Evolutionary conservation across 2,888 invertebrate genomes (phyloP).

Genomic region (Nemotelus pantherinus): DNA sequence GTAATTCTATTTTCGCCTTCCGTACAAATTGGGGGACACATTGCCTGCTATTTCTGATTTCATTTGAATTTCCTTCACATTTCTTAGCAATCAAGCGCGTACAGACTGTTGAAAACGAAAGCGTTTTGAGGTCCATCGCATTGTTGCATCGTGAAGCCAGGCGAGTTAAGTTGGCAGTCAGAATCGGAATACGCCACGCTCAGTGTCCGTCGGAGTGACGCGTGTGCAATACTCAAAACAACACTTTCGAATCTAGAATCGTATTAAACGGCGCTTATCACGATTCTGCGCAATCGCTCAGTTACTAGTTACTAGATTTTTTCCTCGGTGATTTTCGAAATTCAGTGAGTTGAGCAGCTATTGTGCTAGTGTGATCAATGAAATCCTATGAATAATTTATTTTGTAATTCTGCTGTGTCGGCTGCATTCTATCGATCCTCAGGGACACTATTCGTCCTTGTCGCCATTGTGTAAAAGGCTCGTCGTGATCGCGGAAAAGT

Average conservation of each 20-base stretch:
- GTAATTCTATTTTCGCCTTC: constrained; percentile 21
- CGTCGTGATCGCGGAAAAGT: neutral
- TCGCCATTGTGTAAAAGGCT: neutral
- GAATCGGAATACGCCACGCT: neutral
- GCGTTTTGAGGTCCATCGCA: constrained; percentile 11
- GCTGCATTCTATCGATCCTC: neutral
- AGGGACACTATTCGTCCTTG: constrained; percentile 8
- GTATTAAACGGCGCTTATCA: constrained; percentile 15
- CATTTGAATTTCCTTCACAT: neutral
- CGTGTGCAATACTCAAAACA: constrained; percentile 1
- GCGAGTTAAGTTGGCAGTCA: neutral
- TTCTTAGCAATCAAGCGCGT: neutral
- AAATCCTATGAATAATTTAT: neutral
- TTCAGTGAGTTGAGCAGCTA: neutral
- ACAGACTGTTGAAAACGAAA: constrained; percentile 7
- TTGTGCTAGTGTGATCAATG: constrained; percentile 6
- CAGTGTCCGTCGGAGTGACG: constrained; percentile 10
- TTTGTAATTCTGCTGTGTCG: neutral
- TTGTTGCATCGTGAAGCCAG: neutral
- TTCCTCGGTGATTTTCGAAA: constrained; percentile 13
- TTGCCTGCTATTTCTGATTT: neutral
- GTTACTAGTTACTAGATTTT: neutral
- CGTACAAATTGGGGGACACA: neutral
- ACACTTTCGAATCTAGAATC: neutral
- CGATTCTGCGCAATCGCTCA: constrained; percentile 30